Conservation (phyloP, 64 coral and sea anemone species). For the Pocillopora damicornis region DNA sequence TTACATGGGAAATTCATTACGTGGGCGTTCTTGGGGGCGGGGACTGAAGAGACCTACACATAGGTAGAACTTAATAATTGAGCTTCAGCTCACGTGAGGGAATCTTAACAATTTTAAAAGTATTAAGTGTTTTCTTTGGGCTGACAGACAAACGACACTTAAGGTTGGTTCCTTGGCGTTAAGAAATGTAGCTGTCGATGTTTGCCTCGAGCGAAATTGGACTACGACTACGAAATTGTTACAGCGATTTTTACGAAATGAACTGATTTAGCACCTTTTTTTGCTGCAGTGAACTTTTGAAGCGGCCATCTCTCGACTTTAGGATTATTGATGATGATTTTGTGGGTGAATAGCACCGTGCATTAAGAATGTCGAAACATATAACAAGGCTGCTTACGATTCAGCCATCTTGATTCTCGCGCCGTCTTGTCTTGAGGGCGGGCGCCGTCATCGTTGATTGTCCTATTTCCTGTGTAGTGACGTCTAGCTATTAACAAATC, state of each 20-base stretch:
- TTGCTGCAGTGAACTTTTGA: not conserved
- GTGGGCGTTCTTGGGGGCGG: not conserved
- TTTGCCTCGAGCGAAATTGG: not conserved
- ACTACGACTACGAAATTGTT: not conserved
- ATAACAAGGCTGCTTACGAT: not conserved
- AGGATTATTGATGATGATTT: not conserved
- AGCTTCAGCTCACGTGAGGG: not conserved
- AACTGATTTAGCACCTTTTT: not conserved
- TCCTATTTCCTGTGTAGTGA: not conserved
- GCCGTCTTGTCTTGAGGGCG: not conserved
- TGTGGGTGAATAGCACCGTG: not conserved
- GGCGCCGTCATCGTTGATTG: conserved; percentile 4
- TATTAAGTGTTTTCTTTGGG: not conserved
- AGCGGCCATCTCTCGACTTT: not conserved
- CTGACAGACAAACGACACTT: not conserved
- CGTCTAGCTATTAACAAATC: not conserved
- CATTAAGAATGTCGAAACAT: not conserved
- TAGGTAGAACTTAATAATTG: not conserved
- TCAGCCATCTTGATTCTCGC: not conserved
- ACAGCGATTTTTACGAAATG: not conserved
- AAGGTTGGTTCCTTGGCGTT: not conserved
- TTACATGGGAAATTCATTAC: not conserved
- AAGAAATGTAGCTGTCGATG: not conserved
- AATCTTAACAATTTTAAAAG: conserved; percentile 11
- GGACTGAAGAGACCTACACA: not conserved